These are phyloP conservation scores for Sakesphorus luctuosus DNA, from an alignment of 2,113 vertebrate genomes.

Conservation along the genomic window DNA sequence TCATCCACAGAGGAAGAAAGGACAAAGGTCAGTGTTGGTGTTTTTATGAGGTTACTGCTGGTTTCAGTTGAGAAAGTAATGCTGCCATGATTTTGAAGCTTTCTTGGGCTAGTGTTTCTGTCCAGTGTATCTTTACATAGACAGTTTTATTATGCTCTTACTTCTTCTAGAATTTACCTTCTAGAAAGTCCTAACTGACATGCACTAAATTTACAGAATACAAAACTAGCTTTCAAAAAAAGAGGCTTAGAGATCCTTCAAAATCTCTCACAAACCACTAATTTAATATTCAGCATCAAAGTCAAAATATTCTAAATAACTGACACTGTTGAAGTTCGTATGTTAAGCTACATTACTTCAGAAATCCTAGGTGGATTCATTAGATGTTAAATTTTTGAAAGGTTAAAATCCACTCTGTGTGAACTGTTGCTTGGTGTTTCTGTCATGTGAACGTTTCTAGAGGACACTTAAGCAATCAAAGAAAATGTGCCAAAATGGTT, in stretches of 20 bases:
- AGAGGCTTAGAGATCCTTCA: slow-evolving; percentile 40
- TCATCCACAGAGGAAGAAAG: neutral
- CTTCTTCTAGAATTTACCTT: neutral
- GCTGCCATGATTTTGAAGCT: neutral
- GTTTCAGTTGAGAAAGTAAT: neutral
- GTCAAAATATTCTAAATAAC: slow-evolving; percentile 30
- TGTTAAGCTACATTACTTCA: slow-evolving; percentile 23
- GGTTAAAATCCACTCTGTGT: slow-evolving; percentile 12
- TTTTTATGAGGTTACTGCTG: neutral
- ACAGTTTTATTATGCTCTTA: neutral
- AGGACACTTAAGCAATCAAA: slow-evolving; percentile 6
- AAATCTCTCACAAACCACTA: slow-evolving; percentile 69
- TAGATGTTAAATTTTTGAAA: neutral
- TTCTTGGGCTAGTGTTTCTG: neutral
- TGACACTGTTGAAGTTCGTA: neutral
- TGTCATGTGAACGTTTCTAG: neutral
- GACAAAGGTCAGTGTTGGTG: neutral
- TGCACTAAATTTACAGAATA: neutral
- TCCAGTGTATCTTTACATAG: neutral
- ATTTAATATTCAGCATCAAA: slow-evolving; percentile 49
- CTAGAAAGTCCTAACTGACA: neutral
- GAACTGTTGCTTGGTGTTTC: slow-evolving; percentile 17
- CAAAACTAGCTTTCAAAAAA: slow-evolving; percentile 16
- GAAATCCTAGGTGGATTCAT: neutral
- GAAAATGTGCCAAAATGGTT: neutral